A percentile compares a stretch with the other conserved stretches of the same genome.
Conservation (phyloP, 2,797 vertebrate genomes). For the Fistularia commersonii region DNA sequence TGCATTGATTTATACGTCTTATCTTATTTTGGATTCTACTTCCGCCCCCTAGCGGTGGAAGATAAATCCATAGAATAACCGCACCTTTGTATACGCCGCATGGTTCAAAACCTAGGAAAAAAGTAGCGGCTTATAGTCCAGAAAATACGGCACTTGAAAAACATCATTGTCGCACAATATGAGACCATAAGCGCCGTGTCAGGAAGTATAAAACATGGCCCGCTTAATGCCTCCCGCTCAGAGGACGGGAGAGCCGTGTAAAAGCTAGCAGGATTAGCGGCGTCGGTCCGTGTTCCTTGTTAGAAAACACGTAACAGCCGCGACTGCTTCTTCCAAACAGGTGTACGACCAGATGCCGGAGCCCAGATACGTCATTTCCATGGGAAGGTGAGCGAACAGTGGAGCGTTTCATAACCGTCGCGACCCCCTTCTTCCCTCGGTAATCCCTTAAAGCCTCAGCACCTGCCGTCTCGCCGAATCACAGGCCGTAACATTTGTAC, state of each 20-base stretch:
- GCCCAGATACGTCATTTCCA: slow-evolving; percentile 95
- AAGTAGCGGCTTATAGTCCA: too few species aligned
- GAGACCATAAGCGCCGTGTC: too few species aligned
- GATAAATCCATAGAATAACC: too few species aligned
- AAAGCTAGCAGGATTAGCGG: slow-evolving; percentile 46
- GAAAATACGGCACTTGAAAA: too few species aligned
- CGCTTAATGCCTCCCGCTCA: not conserved
- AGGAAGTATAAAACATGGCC: too few species aligned
- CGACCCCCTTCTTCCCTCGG: not conserved
- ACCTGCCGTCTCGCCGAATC: not conserved
- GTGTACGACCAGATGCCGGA: slow-evolving; percentile 99
- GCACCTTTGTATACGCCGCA: too few species aligned
- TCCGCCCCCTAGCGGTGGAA: too few species aligned
- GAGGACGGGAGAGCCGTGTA: slow-evolving; percentile 21
- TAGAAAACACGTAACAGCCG: slow-evolving; percentile 35
- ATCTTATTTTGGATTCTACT: too few species aligned
- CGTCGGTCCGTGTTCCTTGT: slow-evolving; percentile 32
- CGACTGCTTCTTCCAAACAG: slow-evolving; percentile 64
- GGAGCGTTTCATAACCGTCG: not conserved
- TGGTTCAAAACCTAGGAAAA: too few species aligned
- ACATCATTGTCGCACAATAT: too few species aligned
- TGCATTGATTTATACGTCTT: too few species aligned
- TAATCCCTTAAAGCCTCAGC: slow-evolving; percentile 1
- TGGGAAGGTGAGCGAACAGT: slow-evolving; percentile 86
- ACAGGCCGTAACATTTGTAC: not conserved